Percentiles rank a stretch among this genome's conserved stretches.
phyloP scores from a whole-genome alignment of 1,140 invertebrate genomes.

The Drosophila albomicans region DNA sequence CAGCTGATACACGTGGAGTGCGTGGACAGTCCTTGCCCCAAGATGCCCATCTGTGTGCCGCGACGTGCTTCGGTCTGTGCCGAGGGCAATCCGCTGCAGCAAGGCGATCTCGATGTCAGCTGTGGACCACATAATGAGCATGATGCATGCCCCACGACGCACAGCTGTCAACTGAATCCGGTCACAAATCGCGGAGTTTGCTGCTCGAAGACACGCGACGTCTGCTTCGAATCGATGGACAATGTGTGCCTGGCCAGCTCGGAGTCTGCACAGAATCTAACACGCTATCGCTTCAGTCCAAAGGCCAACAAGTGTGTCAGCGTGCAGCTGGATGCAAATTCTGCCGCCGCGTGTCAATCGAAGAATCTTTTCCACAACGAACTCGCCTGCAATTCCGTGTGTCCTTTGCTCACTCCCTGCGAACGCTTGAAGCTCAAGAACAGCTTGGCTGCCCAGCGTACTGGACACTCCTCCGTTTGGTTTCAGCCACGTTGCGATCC shows the following conservation, averaged over 20 bases:
- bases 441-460: constrained; percentile 89
- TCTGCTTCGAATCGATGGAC: constrained; percentile 92
- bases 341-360: constrained; percentile 90
- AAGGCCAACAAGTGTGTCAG: constrained; percentile 91
- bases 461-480: constrained; percentile 85
- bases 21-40: constrained; percentile 88
- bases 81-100: constrained; percentile 87
- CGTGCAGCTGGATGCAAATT: constrained; percentile 86
- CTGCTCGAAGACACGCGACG: constrained; percentile 93
- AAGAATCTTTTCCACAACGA: constrained; percentile 95
- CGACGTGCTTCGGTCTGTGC: constrained; percentile 91
- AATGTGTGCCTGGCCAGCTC: constrained; percentile 86
- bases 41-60: constrained; percentile 92
- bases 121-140: constrained; percentile 89
- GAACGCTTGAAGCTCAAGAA: constrained; percentile 92
- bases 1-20: constrained; percentile 86
- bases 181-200: constrained; percentile 92
- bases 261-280: constrained; percentile 85
- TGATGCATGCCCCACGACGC: constrained; percentile 91
- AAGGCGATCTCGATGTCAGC: constrained; percentile 87
- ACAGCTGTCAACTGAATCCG: constrained; percentile 93
- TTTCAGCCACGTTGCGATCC: constrained; percentile 91
- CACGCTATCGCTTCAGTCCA: constrained; percentile 92
- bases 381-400: constrained; percentile 92
- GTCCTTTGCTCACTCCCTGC: constrained; percentile 93